Percentiles rank a stretch among this genome's conserved stretches.
phyloP scores from a whole-genome alignment of 2,888 invertebrate genomes.

The Acanthococcus lagerstroemiae region DNA sequence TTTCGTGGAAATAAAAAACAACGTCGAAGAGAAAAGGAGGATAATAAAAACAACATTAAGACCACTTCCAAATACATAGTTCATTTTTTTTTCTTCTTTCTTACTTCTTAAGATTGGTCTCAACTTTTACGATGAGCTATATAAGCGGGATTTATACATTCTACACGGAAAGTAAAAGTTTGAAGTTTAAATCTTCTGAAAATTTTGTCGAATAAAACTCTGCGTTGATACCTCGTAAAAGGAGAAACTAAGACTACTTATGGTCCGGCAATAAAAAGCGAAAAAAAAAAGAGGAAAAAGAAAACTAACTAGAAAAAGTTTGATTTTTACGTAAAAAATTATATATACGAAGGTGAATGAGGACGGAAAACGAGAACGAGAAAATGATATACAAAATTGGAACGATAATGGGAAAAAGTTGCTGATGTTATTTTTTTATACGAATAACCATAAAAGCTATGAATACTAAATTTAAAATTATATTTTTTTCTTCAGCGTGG shows the following conservation, averaged over 20 bases:
- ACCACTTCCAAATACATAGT: background rate
- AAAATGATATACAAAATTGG: no score
- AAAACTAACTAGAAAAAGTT: no score
- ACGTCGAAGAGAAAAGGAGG: background rate
- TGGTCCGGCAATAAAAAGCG: conserved; percentile 12
- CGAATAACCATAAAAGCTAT: no score
- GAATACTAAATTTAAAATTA: no score
- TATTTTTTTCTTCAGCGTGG: no score
- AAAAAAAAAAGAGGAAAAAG: no score
- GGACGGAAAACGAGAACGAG: no score
- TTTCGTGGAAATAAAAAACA: background rate
- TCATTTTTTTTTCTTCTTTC: background rate
- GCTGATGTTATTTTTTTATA: no score
- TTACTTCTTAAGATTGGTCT: conserved; percentile 1
- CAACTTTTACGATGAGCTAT: conserved; percentile 26
- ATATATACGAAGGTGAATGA: no score
- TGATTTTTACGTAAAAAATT: no score
- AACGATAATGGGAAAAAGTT: no score
- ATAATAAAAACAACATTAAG: background rate
- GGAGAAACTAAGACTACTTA: conserved; percentile 24
- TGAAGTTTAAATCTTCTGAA: conserved; percentile 17
- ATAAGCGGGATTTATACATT: conserved; percentile 20
- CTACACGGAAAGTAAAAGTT: conserved; percentile 16
- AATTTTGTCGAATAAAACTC: conserved; percentile 30
- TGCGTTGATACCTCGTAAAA: conserved; percentile 30